phyloP scores from a whole-genome alignment of 2,113 vertebrate species.

The Engystomops pustulosus region DNA sequence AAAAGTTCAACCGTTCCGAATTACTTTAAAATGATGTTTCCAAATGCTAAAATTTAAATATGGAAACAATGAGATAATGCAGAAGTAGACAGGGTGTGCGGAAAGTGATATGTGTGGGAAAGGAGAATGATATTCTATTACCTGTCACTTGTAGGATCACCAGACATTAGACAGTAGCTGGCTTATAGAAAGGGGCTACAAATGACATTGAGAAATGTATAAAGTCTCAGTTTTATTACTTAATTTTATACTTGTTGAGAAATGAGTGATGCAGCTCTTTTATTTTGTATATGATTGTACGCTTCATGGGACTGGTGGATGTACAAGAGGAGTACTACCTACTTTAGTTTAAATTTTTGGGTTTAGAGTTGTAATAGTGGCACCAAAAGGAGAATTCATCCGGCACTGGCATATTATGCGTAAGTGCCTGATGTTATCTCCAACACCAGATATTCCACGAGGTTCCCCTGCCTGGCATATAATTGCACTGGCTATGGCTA shows the following conservation, averaged over 20 bases:
- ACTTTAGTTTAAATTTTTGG: too few species aligned
- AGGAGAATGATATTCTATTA: conserved; percentile 68
- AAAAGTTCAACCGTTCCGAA: conserved; percentile 78
- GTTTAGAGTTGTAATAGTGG: too few species aligned
- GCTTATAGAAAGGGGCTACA: not conserved
- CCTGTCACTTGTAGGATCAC: conserved; percentile 66
- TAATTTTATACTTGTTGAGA: too few species aligned
- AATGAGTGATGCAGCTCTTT: too few species aligned
- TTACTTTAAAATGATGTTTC: conserved; percentile 68
- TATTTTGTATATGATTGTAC: not conserved
- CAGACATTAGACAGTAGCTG: not conserved
- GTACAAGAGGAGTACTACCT: not conserved
- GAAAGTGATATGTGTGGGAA: conserved; percentile 69
- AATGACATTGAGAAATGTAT: not conserved
- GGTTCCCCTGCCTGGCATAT: too few species aligned
- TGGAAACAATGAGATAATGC: conserved; percentile 70
- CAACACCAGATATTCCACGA: too few species aligned
- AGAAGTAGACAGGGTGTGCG: conserved; percentile 68
- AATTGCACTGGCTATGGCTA: too few species aligned
- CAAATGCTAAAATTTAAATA: conserved; percentile 72
- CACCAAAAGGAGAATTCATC: too few species aligned
- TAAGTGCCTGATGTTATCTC: too few species aligned
- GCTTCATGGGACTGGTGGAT: not conserved
- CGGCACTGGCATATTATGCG: too few species aligned
- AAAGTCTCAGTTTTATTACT: not conserved